phyloP scores from a whole-genome alignment of 2,888 invertebrate species.

The Paralinhomoeus sp. region DNA sequence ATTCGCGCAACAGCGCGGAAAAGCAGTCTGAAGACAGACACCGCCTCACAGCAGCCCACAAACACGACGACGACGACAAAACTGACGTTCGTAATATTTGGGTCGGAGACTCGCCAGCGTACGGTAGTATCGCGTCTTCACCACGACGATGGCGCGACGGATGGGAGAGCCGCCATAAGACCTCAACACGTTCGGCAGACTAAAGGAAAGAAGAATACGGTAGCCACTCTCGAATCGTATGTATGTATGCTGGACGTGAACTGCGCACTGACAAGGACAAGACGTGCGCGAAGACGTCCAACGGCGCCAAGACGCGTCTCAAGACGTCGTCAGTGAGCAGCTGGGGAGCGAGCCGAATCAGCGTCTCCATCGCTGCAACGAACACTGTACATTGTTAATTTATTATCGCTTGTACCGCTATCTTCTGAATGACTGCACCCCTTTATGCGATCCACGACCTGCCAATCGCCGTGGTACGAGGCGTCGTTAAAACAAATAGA shows the following conservation, averaged over 20 bases:
- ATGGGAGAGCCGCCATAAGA: slow-evolving; percentile 50
- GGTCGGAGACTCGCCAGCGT: slow-evolving; percentile 54
- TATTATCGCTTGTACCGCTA: too few species aligned
- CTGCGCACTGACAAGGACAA: slow-evolving; percentile 51
- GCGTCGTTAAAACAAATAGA: too few species aligned
- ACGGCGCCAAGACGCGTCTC: slow-evolving; percentile 59
- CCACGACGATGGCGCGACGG: slow-evolving; percentile 23
- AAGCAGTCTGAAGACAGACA: slow-evolving; percentile 32
- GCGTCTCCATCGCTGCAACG: slow-evolving; percentile 65
- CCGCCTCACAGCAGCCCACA: neutral
- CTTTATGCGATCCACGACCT: too few species aligned
- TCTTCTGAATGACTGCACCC: too few species aligned
- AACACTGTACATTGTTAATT: too few species aligned
- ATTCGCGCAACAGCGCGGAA: slow-evolving; percentile 61
- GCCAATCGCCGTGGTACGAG: too few species aligned
- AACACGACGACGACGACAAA: too few species aligned
- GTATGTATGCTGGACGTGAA: too few species aligned
- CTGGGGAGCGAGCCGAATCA: slow-evolving; percentile 68
- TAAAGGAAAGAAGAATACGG: too few species aligned
- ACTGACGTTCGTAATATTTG: slow-evolving; percentile 49
- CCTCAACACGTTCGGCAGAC: slow-evolving; percentile 58
- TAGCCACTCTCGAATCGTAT: too few species aligned
- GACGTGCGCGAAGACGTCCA: slow-evolving; percentile 84
- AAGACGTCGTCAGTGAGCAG: slow-evolving; percentile 74
- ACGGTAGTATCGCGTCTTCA: slow-evolving; percentile 72